Evolutionary conservation across 2,888 invertebrate genomes (phyloP), one percentile per base, ranked within the genome.

Genomic region (Mechanitis mazaeus): DNA sequence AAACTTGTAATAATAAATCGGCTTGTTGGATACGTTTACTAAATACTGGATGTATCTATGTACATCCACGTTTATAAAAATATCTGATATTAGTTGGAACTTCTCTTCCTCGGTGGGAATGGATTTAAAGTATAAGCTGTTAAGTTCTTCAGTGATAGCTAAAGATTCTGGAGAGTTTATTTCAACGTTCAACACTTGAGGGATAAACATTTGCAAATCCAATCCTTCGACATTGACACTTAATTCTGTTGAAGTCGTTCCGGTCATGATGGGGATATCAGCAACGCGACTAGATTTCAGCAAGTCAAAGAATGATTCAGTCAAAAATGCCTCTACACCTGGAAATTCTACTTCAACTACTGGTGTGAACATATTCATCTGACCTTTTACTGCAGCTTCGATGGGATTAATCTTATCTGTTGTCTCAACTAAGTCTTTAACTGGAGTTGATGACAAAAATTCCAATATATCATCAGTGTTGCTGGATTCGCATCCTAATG

Each of bases 281-380:
- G 87, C 80, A 0, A 84, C 73, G 12, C 87, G 72, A 0, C 90
- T 90, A 0, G 88, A 86, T 2, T 81, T 85, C 0, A 90, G 55
- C 1, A 87, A 50, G 45, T 85, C 80, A 3, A 80, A 74, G 46
- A 85, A 87, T 0, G 83, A 68, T 64, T 90, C 89, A 0, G 82
- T 83, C 3, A 86, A 62, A 2, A 83, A 75, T 0, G 84, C 77
- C 68, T 88, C 87, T 0, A 85, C 83, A 0, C 78, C 82, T 0
- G 81, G 79, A 54, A 88, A 90, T 63, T 89, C 88, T 31, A 84
- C 87, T 65, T 90, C 90, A 0, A 89, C 71, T 0, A 88, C 85
- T 0, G 80, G 67, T 0, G 67, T 69, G 59, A 87, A 87, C 0
- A 68, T 11, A 11, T 69, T 73, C 0, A 50, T 33, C 0, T 60